These are phyloP conservation scores for Crocodylus rhombifer DNA, from an alignment of 2,797 vertebrate genomes.

Conservation along the genomic window DNA sequence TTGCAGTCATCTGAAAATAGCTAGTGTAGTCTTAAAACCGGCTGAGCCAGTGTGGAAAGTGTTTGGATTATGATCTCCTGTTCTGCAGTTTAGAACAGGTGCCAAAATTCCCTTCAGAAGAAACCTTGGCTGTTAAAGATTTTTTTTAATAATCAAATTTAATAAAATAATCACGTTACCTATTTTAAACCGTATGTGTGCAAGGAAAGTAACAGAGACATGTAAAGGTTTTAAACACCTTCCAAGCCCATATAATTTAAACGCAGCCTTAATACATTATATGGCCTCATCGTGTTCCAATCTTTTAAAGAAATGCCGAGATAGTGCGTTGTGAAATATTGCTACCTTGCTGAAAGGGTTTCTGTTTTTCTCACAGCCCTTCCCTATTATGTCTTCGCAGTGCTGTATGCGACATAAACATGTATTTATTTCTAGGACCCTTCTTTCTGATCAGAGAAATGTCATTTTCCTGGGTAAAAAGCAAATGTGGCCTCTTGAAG, in stretches of 20 bases:
- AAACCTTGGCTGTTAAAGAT: not conserved
- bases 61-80: not conserved
- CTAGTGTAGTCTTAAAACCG: not conserved
- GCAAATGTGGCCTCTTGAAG: too few species aligned
- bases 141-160: not conserved
- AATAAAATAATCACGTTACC: not conserved
- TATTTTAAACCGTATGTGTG: not conserved
- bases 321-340: not conserved
- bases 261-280: not conserved
- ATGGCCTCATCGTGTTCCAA: not conserved
- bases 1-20: not conserved
- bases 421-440: not conserved
- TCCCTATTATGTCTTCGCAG: not conserved
- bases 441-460: not conserved
- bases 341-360: rapidly evolving
- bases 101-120: not conserved
- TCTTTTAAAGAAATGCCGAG: not conserved
- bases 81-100: slow-evolving; percentile 41
- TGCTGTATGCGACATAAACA: not conserved
- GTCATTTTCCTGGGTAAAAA: not conserved
- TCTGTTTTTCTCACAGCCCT: not conserved
- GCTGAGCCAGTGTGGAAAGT: rapidly evolving
- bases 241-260: not conserved
- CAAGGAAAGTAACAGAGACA: not conserved
- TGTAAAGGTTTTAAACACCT: not conserved